Evolutionary conservation across 2,888 invertebrate species (phyloP), one percentile per base, ranked within the genome.

Genomic region (Drosophila recens): DNA sequence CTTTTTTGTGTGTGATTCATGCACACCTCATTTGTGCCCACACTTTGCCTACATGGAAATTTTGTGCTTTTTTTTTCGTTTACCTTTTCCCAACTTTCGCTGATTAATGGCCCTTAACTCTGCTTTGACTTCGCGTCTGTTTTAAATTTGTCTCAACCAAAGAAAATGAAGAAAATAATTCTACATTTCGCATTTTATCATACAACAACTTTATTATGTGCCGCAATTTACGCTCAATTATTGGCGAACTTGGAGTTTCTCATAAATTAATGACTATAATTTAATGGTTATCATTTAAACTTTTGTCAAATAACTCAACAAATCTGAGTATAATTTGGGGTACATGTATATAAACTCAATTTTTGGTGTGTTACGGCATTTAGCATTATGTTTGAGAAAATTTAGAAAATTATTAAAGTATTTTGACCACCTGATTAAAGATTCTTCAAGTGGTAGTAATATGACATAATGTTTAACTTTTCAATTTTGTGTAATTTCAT

Each of bases 211-310:
- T 78, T 70, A 70, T 74, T 65, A 58, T 59, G 59, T 45, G 59
- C 72, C 58, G 58, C 89, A 88, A 87, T 83, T 88, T 88, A 66
- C 70, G 80, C 80, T 76, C 89, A 80, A 87, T 87, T 86, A 86
- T 83, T 49, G 80, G 42, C 27, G 51, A 79, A 63, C 65, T 82
- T 69, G 52, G 36, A 46, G 42, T 56, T 53, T 33, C 36, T 4
- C 71, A 76, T 68, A 82, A 75, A 80, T 82, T 70, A 64, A 67
- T 49, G 13, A 23, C 34, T 17, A 70, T 68, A 59, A 66, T 68
- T 54, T 59, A 38, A 65, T 58, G n/a, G n/a, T n/a, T 51, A 57
- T 33, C 40, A 71, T 75, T 46, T 40, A n/a, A 52, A 52, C 58
- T 53, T 53, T 57, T 49, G 45, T 27, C 15, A 48, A 56, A 43